Evolutionary conservation across 1,140 invertebrate genomes (phyloP).

Genomic region (Fopius arisanus): DNA sequence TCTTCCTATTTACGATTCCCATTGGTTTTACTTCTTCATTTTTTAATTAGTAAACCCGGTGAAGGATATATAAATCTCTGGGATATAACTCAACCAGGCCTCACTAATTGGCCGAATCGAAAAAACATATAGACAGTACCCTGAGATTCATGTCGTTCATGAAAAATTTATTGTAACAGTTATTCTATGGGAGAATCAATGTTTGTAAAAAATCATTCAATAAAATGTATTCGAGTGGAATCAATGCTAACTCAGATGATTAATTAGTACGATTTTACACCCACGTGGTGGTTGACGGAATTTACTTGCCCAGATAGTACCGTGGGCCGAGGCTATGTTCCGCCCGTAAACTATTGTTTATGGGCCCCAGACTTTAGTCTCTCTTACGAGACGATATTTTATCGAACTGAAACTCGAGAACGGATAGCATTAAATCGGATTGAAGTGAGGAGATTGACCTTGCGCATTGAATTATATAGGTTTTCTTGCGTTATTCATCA

Average conservation of each 20-base stretch:
- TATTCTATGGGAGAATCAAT: background rate
- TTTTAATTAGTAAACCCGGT: background rate
- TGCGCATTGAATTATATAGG: background rate
- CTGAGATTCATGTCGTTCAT: background rate
- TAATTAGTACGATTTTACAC: slow-evolving; percentile 3
- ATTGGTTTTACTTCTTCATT: background rate
- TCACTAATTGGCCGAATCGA: background rate
- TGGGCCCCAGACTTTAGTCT: background rate
- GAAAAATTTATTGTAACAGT: slow-evolving; percentile 6
- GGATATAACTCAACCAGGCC: slow-evolving; percentile 1
- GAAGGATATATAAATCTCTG: slow-evolving; percentile 1
- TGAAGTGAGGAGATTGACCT: background rate
- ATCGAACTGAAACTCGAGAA: slow-evolving; percentile 11
- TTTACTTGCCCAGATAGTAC: background rate
- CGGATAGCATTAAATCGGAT: background rate
- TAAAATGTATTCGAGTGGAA: background rate
- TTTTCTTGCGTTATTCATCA: background rate
- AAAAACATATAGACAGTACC: background rate
- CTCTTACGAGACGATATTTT: slow-evolving; percentile 8
- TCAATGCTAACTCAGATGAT: background rate
- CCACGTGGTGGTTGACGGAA: background rate
- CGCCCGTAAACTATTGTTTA: slow-evolving; percentile 4
- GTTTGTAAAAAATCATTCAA: background rate
- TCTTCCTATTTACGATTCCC: background rate
- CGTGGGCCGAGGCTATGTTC: background rate